Conservation (phyloP, 2,797 vertebrate species). For the Pelodytes ibericus region DNA sequence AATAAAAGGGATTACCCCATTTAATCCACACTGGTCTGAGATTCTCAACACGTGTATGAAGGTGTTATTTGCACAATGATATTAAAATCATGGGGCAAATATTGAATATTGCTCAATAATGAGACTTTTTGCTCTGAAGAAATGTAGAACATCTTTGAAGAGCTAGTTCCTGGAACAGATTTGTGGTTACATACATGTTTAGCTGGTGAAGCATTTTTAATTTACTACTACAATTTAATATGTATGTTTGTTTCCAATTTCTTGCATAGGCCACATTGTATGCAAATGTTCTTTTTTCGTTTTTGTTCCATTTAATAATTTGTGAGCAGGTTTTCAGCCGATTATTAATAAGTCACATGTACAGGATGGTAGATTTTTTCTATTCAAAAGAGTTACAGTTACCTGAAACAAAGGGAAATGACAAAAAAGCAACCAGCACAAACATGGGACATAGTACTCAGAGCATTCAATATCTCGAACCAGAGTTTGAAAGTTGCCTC, state of each 20-base stretch:
- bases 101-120: neutral
- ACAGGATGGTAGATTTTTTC: neutral
- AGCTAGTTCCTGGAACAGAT: constrained; percentile 19
- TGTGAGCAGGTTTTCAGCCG: neutral
- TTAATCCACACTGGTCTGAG: neutral
- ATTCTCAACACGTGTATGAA: neutral
- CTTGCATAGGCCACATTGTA: neutral
- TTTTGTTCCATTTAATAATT: neutral
- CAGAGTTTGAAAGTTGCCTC: too few species aligned
- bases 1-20: neutral
- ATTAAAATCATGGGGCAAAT: neutral
- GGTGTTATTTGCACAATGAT: neutral
- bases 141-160: neutral
- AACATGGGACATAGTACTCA: too few species aligned
- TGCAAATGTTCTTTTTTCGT: constrained; percentile 3
- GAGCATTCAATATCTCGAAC: too few species aligned
- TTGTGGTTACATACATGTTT: constrained; percentile 10
- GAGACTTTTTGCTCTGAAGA: too few species aligned
- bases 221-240: neutral
- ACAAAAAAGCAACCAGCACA: too few species aligned
- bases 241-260: neutral
- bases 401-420: too few species aligned
- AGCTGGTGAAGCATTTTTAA: neutral
- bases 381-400: too few species aligned
- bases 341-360: neutral